Conservation (phyloP, 2,113 vertebrate genomes). For the Rhodinocichla rosea region DNA sequence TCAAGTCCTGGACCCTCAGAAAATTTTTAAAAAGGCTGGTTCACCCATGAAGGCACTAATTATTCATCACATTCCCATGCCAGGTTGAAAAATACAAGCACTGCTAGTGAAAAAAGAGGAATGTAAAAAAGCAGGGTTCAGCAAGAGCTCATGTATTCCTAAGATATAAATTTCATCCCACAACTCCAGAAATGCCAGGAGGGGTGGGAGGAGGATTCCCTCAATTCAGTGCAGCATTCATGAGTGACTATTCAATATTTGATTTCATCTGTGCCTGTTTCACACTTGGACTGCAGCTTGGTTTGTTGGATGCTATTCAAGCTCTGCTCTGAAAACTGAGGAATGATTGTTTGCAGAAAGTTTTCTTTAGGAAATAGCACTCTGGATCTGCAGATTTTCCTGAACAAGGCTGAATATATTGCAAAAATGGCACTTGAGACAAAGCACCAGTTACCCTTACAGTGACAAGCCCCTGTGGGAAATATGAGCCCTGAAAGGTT, state of each 20-base stretch:
- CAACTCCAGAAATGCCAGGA: background rate
- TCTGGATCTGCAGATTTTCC: background rate
- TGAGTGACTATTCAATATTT: background rate
- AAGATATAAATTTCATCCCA: background rate
- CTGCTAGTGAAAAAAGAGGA: background rate
- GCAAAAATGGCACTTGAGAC: background rate
- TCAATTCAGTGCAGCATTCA: background rate
- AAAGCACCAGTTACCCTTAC: background rate
- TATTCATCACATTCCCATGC: background rate
- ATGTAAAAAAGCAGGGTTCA: background rate
- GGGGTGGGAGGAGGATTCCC: background rate
- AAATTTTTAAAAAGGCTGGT: background rate
- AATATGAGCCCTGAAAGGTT: fast-evolving
- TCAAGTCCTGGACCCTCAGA: background rate
- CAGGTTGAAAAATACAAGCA: background rate
- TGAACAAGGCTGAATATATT: background rate
- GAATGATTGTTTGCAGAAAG: background rate
- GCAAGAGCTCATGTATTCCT: fast-evolving
- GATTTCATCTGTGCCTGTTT: background rate
- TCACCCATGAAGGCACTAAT: background rate
- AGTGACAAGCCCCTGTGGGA: background rate
- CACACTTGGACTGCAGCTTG: background rate
- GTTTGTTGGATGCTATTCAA: background rate
- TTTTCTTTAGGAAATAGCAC: background rate
- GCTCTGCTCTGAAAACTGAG: background rate